phyloP scores from a whole-genome alignment of 2,113 vertebrate species.

The Arothron firmamentum region DNA sequence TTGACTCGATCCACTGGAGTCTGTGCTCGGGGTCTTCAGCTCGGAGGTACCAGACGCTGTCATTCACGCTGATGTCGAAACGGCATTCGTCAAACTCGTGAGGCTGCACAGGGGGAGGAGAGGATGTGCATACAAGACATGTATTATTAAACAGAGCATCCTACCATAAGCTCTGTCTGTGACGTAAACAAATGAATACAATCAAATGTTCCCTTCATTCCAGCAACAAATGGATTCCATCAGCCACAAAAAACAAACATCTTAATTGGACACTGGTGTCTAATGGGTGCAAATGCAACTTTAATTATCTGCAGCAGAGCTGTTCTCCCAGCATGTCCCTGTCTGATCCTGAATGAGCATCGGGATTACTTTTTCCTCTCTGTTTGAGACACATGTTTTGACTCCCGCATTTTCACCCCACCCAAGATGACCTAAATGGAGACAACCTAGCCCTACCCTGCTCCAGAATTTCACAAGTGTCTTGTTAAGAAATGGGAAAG shows the following conservation, averaged over 20 bases:
- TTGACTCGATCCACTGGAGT: conserved; percentile 91
- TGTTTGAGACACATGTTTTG: conserved; percentile 29
- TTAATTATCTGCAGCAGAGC: conserved; percentile 10
- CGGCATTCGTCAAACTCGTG: conserved; percentile 99
- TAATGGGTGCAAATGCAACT: conserved; percentile 21
- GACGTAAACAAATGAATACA: background rate
- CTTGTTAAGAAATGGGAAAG: conserved; percentile 13
- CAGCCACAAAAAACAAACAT: conserved; percentile 41
- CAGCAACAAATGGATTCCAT: conserved; percentile 42
- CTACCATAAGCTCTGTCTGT: background rate
- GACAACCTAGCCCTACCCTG: conserved; percentile 44
- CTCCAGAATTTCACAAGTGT: conserved; percentile 54
- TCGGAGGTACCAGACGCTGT: conserved; percentile 96
- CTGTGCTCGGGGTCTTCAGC: conserved; percentile 92
- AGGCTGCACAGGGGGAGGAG: conserved; percentile 75
- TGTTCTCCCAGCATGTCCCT: conserved; percentile 11
- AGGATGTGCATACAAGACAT: background rate
- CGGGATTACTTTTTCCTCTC: conserved; percentile 21
- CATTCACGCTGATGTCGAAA: conserved; percentile 97
- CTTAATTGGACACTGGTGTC: conserved; percentile 62
- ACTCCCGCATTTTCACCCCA: conserved; percentile 45
- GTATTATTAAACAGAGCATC: background rate
- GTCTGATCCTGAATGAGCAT: conserved; percentile 22
- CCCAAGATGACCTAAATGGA: conserved; percentile 45
- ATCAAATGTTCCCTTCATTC: background rate